Percentiles rank a stretch among this genome's conserved stretches.
Evolutionary conservation across 2,113 vertebrate species (phyloP).

Genomic region (Paramisgurnus dabryanus): DNA sequence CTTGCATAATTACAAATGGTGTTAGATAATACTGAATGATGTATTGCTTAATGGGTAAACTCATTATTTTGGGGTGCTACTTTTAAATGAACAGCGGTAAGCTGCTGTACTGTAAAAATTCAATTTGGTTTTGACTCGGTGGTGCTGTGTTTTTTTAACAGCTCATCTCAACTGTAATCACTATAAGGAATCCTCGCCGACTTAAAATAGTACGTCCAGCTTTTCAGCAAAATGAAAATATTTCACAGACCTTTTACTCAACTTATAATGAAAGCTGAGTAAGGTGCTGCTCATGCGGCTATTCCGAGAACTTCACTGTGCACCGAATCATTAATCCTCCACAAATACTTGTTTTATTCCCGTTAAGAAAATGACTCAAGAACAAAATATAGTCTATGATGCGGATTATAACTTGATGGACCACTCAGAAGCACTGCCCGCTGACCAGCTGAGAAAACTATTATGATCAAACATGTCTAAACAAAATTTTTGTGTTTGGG

Average conservation of each 20-base stretch:
- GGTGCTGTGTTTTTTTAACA: slow-evolving; percentile 14
- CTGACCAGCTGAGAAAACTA: not conserved
- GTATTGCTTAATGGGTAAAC: not conserved
- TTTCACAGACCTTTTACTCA: slow-evolving; percentile 5
- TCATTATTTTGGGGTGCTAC: slow-evolving; percentile 12
- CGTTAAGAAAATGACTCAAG: slow-evolving; percentile 14
- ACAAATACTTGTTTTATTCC: slow-evolving; percentile 10
- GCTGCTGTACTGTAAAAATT: not conserved
- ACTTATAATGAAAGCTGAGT: slow-evolving; percentile 23
- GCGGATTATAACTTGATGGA: not conserved
- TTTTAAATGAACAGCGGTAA: slow-evolving; percentile 27
- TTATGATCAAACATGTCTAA: slow-evolving; percentile 18
- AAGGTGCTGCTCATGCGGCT: not conserved
- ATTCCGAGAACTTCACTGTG: not conserved
- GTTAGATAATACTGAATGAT: slow-evolving; percentile 10
- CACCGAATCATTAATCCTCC: slow-evolving; percentile 23
- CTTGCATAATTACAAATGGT: slow-evolving; percentile 23
- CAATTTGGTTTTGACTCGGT: slow-evolving; percentile 24
- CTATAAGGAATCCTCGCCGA: slow-evolving; percentile 4
- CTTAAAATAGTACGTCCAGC: slow-evolving; percentile 25
- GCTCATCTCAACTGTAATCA: slow-evolving; percentile 28
- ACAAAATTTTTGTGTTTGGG: not conserved
- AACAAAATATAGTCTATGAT: slow-evolving; percentile 18
- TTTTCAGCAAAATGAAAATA: slow-evolving; percentile 25
- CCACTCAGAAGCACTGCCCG: slow-evolving; percentile 13